phyloP scores from a whole-genome alignment of 2,888 invertebrate genomes.

The Boloria selene region DNA sequence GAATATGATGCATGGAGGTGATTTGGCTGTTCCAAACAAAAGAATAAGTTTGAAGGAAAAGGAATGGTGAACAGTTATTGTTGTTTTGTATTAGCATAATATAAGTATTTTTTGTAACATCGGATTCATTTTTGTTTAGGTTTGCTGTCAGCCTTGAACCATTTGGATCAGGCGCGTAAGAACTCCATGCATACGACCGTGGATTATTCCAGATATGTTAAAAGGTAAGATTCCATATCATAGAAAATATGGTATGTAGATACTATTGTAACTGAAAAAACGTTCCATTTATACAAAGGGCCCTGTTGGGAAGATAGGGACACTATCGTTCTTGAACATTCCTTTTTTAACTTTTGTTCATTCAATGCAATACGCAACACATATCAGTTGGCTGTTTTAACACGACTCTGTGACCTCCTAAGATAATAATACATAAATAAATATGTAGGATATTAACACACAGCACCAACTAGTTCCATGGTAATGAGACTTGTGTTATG shows the following conservation, averaged over 20 bases:
- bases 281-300: background rate
- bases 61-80: slow-evolving; percentile 68
- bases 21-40: slow-evolving; percentile 79
- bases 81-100: slow-evolving; percentile 73
- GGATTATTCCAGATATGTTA: slow-evolving; percentile 95
- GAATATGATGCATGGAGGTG: slow-evolving; percentile 77
- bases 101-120: slow-evolving; percentile 51
- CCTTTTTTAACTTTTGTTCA: no score
- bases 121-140: slow-evolving; percentile 62
- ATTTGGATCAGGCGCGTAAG: slow-evolving; percentile 77
- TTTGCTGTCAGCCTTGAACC: slow-evolving; percentile 75
- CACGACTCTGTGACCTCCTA: no score
- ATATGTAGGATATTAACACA: no score
- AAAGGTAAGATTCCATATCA: slow-evolving; percentile 75
- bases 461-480: no score
- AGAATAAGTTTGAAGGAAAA: slow-evolving; percentile 76
- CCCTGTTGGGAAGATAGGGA: no score
- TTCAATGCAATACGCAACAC: no score
- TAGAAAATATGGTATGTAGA: slow-evolving; percentile 17
- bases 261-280: background rate
- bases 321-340: no score
- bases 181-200: slow-evolving; percentile 85
- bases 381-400: no score
- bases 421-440: no score
- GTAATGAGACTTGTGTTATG: no score